Base-by-base conservation (phyloP, 2,113 vertebrate genomes). In the Rhabdornis inornatus region DNA sequence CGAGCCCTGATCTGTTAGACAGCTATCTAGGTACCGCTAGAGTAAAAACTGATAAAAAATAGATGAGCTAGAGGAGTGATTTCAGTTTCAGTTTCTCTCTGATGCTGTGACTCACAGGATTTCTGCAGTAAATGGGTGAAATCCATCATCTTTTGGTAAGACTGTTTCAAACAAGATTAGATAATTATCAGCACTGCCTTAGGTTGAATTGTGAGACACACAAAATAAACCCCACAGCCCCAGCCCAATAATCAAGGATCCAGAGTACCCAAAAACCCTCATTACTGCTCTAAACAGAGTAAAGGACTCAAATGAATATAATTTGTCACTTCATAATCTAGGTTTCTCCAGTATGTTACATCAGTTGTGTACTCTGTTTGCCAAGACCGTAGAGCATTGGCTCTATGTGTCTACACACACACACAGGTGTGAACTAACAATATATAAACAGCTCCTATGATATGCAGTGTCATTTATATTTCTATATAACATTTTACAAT, bases 11-110 rank as follows among this genome's bases (percentile, higher is more conserved):
- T n/a, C 24, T 45, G 13, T 35, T 11, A 37, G 27, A 7, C 24
- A 94, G 39, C 63, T 57, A 24, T n/a, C 56, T 64, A 30, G 21
- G 25, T 61, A 45, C 35, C 72, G n/a, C 23, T 45, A 24, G n/a
- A 70, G n/a, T 66, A 35, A 61, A 90, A 86, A 75, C 1, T 15
- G 13, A 42, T 80, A 3, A 86, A 72, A 68, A 77, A 42, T 22
- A 13, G 5, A 37, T 37, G 27, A 78, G n/a, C 5, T 31, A 22
- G 72, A 71, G 17, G 19, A 31, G 31, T 1, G 0, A 64, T 75
- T 95, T 90, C 56, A 45, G 55, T 91, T 96, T 92, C 92, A 21
- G 28, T 86, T 95, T 92, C 76, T 74, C 37, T 72, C 60, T 52
- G 39, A 1, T 31, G 40, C 53, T 82, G 65, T 64, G 57, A 94